phyloP scores from a whole-genome alignment of 2,797 vertebrate genomes.

The Threskiornis aethiopicus region DNA sequence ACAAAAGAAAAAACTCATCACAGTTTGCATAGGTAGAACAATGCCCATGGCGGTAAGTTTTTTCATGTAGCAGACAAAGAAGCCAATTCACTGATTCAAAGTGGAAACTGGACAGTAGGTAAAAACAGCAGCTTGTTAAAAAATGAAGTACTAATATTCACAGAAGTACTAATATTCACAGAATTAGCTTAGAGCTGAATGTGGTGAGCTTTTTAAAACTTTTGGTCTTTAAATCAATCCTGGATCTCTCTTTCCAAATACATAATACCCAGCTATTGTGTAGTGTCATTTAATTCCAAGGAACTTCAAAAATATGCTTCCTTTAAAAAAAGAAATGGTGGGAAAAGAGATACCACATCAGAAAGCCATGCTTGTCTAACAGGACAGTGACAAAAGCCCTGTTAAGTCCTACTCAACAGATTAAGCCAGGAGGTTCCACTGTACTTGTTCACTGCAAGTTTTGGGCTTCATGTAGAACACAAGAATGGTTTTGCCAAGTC shows the following conservation, averaged over 20 bases:
- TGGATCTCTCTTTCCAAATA: constrained; percentile 22
- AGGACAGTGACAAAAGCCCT: background rate
- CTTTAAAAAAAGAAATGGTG: background rate
- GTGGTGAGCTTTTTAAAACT: constrained; percentile 41
- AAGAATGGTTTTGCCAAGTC: background rate
- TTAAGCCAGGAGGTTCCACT: background rate
- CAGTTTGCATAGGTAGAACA: background rate
- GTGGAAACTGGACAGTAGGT: constrained; percentile 46
- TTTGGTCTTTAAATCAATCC: constrained; percentile 38
- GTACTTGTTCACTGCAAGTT: background rate
- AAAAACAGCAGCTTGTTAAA: constrained; percentile 57
- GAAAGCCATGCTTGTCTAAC: background rate
- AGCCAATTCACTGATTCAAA: constrained; percentile 37
- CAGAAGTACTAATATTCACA: constrained; percentile 47
- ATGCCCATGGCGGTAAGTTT: background rate
- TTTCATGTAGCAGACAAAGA: constrained; percentile 43
- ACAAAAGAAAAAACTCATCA: background rate
- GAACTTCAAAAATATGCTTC: constrained; percentile 28
- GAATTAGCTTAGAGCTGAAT: constrained; percentile 36
- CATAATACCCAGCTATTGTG: background rate
- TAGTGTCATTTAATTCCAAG: background rate
- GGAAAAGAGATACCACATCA: background rate
- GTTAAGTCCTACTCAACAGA: background rate
- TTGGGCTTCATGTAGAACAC: background rate
- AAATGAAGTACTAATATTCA: constrained; percentile 60